Evolutionary conservation across 1,140 invertebrate species (phyloP).

Genomic region (Drosophila hydei): DNA sequence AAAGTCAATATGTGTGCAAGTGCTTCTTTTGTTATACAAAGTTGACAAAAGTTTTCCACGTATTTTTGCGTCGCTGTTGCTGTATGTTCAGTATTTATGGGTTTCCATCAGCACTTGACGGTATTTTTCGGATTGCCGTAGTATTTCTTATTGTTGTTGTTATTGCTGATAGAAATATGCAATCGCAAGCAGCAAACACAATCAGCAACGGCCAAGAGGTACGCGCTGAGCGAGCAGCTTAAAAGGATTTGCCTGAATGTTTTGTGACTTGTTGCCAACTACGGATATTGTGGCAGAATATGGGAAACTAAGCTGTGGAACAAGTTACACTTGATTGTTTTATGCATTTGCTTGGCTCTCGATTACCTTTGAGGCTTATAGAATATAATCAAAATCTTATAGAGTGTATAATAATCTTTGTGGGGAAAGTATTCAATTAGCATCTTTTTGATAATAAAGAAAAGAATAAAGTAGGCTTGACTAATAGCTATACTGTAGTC

Average conservation of each 20-base stretch:
- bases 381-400: no score
- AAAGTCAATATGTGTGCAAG: constrained; percentile 73
- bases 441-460: no score
- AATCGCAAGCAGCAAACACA: constrained; percentile 69
- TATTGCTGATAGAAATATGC: constrained; percentile 52
- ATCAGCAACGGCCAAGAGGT: constrained; percentile 54
- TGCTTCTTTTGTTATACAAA: constrained; percentile 72
- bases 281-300: background rate
- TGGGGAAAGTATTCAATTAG: no score
- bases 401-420: no score
- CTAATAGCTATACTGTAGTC: no score
- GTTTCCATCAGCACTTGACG: constrained; percentile 63
- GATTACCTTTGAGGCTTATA: background rate
- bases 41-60: constrained; percentile 66
- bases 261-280: constrained; percentile 8
- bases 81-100: constrained; percentile 61
- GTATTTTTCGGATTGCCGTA: constrained; percentile 42
- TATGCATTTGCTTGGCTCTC: background rate
- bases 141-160: constrained; percentile 25
- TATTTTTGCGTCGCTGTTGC: constrained; percentile 26
- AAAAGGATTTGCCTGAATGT: constrained; percentile 1
- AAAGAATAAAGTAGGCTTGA: no score
- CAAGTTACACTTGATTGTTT: background rate
- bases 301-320: background rate
- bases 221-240: constrained; percentile 19